These are phyloP conservation scores for Fulmarus glacialis DNA, from an alignment of 2,113 vertebrate genomes.

Conservation along the genomic window DNA sequence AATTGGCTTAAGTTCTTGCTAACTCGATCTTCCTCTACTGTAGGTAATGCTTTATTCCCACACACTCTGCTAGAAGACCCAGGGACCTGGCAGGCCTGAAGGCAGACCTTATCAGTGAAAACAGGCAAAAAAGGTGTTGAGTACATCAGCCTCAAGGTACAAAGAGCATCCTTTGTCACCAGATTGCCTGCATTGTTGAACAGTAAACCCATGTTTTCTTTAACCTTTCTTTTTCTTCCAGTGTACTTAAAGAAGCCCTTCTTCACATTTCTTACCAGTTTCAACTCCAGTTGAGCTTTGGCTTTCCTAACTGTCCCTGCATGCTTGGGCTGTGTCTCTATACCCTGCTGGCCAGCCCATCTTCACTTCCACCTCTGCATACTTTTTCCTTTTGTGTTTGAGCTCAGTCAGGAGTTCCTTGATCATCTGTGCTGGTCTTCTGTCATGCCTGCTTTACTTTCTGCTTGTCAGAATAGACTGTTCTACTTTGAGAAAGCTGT, in stretches of 20 bases:
- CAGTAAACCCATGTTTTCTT: neutral
- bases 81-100: neutral
- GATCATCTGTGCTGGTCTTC: neutral
- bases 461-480: neutral
- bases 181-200: neutral
- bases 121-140: neutral
- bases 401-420: neutral
- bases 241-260: neutral
- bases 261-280: neutral
- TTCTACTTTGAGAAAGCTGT: neutral
- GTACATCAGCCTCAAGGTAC: neutral
- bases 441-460: neutral
- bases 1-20: neutral
- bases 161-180: neutral
- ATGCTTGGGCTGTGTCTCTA: neutral
- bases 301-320: neutral
- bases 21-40: neutral
- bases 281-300: neutral
- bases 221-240: neutral
- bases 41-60: neutral
- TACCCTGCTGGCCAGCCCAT: neutral
- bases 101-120: neutral
- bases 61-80: neutral
- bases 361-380: neutral
- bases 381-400: neutral